Conservation (phyloP, 1,140 invertebrate genomes). For the Sycophaga agraensis region DNA sequence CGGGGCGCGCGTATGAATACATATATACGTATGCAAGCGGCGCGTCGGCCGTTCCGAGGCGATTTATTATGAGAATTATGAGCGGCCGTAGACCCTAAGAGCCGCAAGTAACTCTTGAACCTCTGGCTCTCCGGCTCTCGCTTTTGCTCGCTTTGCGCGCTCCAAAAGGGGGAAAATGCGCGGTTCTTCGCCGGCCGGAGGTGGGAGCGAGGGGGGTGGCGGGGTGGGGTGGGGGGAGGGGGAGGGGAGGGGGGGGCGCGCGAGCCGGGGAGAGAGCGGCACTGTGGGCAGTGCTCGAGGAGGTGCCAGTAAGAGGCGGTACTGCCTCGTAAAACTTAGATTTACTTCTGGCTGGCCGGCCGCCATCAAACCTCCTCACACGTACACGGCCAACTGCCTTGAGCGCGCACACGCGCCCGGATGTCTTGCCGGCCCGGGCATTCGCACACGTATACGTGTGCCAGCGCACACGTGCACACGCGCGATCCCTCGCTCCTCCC, state of each 20-base stretch:
- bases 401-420: too few relatives aligned
- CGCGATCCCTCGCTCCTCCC: slow-evolving; percentile 17
- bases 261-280: slow-evolving; percentile 22
- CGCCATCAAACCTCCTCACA: slow-evolving; percentile 54
- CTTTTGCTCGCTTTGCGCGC: too few relatives aligned
- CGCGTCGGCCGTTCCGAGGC: slow-evolving; percentile 43
- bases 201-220: background rate
- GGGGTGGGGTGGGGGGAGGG: background rate
- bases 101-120: slow-evolving; percentile 37
- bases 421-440: background rate
- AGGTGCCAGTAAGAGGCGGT: slow-evolving; percentile 61
- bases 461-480: background rate
- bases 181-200: too few relatives aligned
- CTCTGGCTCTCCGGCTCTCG: too few relatives aligned
- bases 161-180: too few relatives aligned
- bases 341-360: slow-evolving; percentile 55
- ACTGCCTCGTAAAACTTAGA: slow-evolving; percentile 60
- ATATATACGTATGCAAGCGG: background rate
- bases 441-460: background rate
- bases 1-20: background rate
- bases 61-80: slow-evolving; percentile 58
- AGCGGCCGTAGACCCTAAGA: slow-evolving; percentile 42
- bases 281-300: slow-evolving; percentile 55
- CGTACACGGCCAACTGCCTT: background rate
- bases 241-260: background rate